Evolutionary conservation across 2,888 invertebrate species (phyloP).

Genomic region (Pseudeuparius sepicola): DNA sequence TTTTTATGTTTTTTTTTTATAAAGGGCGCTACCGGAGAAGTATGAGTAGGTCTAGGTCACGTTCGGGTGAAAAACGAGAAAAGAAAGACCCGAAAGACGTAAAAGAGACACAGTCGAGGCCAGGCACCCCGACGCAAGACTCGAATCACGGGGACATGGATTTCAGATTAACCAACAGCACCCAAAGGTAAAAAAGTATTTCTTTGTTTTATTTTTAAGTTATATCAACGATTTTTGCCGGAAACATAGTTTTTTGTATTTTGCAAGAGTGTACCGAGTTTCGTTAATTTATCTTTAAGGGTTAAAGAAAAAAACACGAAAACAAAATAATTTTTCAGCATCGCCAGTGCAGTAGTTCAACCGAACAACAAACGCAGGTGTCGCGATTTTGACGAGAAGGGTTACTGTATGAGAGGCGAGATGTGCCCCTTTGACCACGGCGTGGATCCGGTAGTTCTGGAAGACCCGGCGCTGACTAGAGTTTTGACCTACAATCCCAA

Average conservation of each 20-base stretch:
- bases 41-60: conserved; percentile 35
- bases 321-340: conserved; percentile 3
- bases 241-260: too few relatives aligned
- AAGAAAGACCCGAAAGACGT: conserved; percentile 38
- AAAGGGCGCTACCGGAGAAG: conserved; percentile 23
- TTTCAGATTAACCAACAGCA: conserved; percentile 40
- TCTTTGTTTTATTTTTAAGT: too few relatives aligned
- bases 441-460: conserved; percentile 88
- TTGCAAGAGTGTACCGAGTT: too few relatives aligned
- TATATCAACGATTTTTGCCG: too few relatives aligned
- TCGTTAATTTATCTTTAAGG: too few relatives aligned
- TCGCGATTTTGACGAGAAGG: conserved; percentile 71
- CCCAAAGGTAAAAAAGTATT: conserved; percentile 47
- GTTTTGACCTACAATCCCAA: conserved; percentile 45
- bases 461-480: conserved; percentile 60
- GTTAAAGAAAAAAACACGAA: too few relatives aligned
- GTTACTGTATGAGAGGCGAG: conserved; percentile 84
- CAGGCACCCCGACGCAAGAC: conserved; percentile 49
- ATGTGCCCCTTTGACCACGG: conserved; percentile 97
- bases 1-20: conserved; percentile 9
- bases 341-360: conserved; percentile 38
- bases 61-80: conserved; percentile 42
- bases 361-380: conserved; percentile 22
- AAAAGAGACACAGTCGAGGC: conserved; percentile 35
- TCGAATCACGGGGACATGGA: conserved; percentile 49